Evolutionary conservation across 2,113 vertebrate genomes (phyloP).

Genomic region (Hippocampus guttulatus): DNA sequence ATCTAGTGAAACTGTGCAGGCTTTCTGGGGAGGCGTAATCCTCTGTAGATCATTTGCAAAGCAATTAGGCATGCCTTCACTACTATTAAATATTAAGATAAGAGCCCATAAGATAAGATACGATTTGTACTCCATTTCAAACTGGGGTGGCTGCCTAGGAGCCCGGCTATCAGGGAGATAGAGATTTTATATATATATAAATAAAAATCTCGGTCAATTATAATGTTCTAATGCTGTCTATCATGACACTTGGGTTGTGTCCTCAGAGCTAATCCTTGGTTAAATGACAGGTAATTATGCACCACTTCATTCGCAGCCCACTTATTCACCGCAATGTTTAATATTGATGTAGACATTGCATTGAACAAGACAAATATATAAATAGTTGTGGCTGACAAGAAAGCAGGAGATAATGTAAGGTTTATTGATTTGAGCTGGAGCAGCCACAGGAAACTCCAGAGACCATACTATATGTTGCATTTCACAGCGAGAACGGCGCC

Average conservation of each 20-base stretch:
- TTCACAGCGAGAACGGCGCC: constrained; percentile 9
- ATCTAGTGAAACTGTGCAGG: constrained; percentile 45
- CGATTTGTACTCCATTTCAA: constrained; percentile 62
- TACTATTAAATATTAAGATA: constrained; percentile 67
- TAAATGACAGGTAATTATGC: constrained; percentile 48
- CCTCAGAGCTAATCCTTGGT: constrained; percentile 48
- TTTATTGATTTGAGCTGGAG: constrained; percentile 22
- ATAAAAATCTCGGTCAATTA: constrained; percentile 62
- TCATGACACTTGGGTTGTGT: constrained; percentile 48
- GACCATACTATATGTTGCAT: constrained; percentile 23
- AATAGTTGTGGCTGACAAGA: constrained; percentile 57
- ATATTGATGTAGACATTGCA: constrained; percentile 47
- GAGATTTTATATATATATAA: constrained; percentile 23
- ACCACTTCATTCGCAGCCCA: constrained; percentile 54
- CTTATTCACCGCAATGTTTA: constrained; percentile 43
- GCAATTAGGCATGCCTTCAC: constrained; percentile 67
- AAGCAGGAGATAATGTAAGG: constrained; percentile 38
- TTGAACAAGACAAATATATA: constrained; percentile 53
- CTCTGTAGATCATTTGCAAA: constrained; percentile 70
- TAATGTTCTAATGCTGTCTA: constrained; percentile 57
- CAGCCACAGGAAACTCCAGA: constrained; percentile 17
- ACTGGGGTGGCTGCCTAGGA: constrained; percentile 67
- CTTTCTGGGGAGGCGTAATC: constrained; percentile 57
- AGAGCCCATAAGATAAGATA: constrained; percentile 66
- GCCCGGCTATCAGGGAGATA: constrained; percentile 57